Evolutionary conservation across 2,888 invertebrate genomes (phyloP).

Genomic region (Tridacna gigas): DNA sequence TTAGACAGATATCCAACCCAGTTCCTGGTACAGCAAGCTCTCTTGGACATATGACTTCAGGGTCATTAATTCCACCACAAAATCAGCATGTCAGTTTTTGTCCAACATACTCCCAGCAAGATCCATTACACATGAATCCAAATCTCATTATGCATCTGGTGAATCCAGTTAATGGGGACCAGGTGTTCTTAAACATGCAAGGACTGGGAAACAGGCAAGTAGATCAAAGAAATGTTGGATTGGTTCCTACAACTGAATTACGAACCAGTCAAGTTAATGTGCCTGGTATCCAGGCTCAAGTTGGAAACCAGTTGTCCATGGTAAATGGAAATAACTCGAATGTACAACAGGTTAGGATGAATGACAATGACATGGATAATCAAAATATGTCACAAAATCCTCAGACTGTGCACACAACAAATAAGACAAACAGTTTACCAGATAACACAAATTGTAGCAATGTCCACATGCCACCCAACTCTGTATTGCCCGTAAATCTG

Average conservation of each 20-base stretch:
- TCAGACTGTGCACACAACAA: background rate
- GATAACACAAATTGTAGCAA: constrained; percentile 2
- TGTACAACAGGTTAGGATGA: constrained; percentile 36
- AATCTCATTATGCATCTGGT: constrained; percentile 22
- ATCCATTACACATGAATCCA: constrained; percentile 8
- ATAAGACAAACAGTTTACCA: background rate
- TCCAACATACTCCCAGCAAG: constrained; percentile 18
- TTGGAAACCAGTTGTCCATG: constrained; percentile 41
- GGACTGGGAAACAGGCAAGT: background rate
- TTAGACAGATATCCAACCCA: constrained; percentile 6
- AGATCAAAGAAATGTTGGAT: constrained; percentile 9
- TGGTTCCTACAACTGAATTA: background rate
- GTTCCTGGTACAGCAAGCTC: background rate
- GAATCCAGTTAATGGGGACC: constrained; percentile 26
- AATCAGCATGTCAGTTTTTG: background rate
- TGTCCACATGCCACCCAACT: constrained; percentile 11
- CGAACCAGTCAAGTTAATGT: background rate
- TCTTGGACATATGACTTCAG: background rate
- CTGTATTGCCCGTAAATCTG: constrained; percentile 62
- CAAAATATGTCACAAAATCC: constrained; percentile 39
- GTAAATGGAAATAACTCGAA: constrained; percentile 30
- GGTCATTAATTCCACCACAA: background rate
- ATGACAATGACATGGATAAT: constrained; percentile 38
- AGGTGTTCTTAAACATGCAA: constrained; percentile 32
- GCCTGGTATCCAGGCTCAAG: constrained; percentile 18